Percentiles rank a stretch among this genome's conserved stretches.
These are phyloP conservation scores for Nothobranchius kuhntae DNA, from an alignment of 2,113 vertebrate genomes.

Conservation along the genomic window DNA sequence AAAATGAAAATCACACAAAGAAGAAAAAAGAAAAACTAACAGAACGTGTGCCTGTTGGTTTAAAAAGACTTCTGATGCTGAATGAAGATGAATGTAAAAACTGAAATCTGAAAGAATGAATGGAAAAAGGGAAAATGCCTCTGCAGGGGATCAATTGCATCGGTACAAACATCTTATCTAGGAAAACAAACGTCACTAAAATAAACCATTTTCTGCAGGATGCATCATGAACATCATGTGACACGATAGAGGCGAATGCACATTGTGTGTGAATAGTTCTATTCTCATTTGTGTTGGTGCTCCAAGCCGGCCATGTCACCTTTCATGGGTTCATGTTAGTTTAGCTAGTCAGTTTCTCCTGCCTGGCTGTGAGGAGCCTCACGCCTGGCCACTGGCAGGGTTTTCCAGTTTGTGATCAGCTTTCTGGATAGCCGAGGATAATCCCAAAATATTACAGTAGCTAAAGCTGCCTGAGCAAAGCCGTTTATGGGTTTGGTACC, in stretches of 20 bases:
- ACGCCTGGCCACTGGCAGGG: slow-evolving; percentile 3
- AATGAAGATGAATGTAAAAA: background rate
- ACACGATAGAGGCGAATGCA: background rate
- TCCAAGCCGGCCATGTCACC: background rate
- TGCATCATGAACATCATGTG: background rate
- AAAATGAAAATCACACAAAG: background rate
- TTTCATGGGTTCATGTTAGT: slow-evolving; percentile 23
- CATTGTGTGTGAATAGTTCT: too few species aligned
- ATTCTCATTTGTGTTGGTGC: background rate
- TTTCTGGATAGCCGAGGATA: slow-evolving; percentile 35
- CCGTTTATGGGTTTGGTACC: slow-evolving; percentile 7
- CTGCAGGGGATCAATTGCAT: slow-evolving; percentile 8
- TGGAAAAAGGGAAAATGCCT: background rate
- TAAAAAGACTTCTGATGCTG: too few species aligned
- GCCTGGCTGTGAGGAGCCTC: slow-evolving; percentile 11
- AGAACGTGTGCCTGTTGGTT: too few species aligned
- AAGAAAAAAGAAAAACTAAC: background rate
- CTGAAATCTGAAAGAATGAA: slow-evolving; percentile 3
- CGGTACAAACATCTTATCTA: background rate
- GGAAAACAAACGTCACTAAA: background rate
- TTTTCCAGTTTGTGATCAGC: slow-evolving; percentile 44
- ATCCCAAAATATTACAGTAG: slow-evolving; percentile 42
- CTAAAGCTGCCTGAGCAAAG: slow-evolving; percentile 37
- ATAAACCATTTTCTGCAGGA: too few species aligned
- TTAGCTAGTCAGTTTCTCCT: slow-evolving; percentile 18